phyloP scores from a whole-genome alignment of 2,888 invertebrate genomes.

The Acanthosepion lycidas region DNA sequence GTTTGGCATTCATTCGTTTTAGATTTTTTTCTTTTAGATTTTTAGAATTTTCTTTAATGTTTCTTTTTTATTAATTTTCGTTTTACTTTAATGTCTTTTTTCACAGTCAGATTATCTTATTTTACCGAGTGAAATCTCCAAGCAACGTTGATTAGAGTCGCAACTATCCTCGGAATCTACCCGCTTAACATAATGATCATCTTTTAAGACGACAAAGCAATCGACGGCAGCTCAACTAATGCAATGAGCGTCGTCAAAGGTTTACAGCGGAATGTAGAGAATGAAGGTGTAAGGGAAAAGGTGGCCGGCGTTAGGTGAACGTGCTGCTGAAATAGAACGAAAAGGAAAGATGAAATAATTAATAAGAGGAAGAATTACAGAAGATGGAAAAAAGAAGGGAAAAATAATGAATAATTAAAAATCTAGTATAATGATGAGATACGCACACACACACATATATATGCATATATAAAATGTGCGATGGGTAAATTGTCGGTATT shows the following conservation, averaged over 20 bases:
- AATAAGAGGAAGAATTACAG: no score
- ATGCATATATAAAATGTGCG: no score
- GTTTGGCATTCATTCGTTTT: background rate
- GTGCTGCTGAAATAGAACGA: background rate
- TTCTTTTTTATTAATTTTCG: no score
- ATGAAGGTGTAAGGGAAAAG: background rate
- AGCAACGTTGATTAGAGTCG: slow-evolving; percentile 21
- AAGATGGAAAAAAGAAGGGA: no score
- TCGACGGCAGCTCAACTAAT: background rate
- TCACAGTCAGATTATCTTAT: background rate
- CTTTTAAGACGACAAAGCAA: background rate
- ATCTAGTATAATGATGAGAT: no score
- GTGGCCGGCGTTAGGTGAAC: background rate
- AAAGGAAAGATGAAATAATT: background rate
- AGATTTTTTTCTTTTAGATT: no score
- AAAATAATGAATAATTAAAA: no score
- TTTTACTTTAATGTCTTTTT: no score
- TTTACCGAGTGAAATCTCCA: background rate
- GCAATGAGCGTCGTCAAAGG: background rate
- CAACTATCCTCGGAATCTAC: background rate
- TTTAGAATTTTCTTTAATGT: no score
- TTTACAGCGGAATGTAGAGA: background rate
- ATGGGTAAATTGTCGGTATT: no score
- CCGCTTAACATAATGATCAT: background rate
- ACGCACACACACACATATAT: no score